Evolutionary conservation across 2,113 vertebrate genomes (phyloP).

Genomic region (Hippocampus zosterae): DNA sequence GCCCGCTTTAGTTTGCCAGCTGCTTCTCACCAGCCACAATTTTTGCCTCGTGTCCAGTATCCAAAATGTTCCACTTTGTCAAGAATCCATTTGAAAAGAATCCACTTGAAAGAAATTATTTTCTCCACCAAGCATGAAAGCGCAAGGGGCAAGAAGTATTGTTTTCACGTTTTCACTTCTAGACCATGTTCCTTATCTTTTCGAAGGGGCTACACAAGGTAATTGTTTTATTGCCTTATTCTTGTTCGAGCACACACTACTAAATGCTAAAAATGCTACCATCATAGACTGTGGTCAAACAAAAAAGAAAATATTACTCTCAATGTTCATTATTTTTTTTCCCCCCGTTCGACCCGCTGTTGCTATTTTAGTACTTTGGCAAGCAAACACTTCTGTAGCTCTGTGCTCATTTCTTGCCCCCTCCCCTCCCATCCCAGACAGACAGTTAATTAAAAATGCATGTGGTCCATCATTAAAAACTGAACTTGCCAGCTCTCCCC

Average conservation of each 20-base stretch:
- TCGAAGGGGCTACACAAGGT: no score
- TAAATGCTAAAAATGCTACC: no score
- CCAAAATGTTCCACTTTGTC: slow-evolving; percentile 1
- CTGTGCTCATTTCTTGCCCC: background rate
- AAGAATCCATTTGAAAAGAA: background rate
- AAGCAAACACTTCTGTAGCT: slow-evolving; percentile 11
- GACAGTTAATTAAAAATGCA: slow-evolving; percentile 42
- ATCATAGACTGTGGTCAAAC: no score
- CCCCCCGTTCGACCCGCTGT: no score
- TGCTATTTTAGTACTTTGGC: background rate
- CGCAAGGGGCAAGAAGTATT: background rate
- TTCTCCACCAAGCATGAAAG: background rate
- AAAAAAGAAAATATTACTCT: no score
- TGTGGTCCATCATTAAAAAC: slow-evolving; percentile 22
- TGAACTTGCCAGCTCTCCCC: slow-evolving; percentile 6
- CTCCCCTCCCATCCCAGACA: background rate
- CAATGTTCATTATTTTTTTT: no score
- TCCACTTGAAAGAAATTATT: no score
- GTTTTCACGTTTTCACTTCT: no score
- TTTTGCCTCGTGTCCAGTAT: background rate
- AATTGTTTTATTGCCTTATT: no score
- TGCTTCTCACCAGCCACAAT: slow-evolving; percentile 2
- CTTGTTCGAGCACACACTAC: no score
- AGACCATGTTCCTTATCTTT: no score
- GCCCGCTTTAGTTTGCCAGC: slow-evolving; percentile 18